Percentiles rank a stretch among this genome's conserved stretches.
phyloP scores from a whole-genome alignment of 2,888 invertebrate species.

The Eupithecia subfuscata region DNA sequence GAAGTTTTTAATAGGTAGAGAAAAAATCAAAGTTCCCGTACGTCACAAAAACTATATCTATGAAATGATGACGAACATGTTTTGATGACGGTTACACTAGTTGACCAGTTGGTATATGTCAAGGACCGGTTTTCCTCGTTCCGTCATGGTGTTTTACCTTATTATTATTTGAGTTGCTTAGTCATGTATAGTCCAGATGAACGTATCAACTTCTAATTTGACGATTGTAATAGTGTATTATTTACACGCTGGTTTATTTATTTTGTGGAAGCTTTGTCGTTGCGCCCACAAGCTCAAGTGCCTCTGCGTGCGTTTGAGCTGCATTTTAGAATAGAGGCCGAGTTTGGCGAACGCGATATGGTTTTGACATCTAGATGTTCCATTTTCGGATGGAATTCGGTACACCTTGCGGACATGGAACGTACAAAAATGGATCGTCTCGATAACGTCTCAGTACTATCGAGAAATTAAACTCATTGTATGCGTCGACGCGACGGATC shows the following conservation, averaged over 20 bases:
- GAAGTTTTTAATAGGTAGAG: background rate
- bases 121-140: slow-evolving; percentile 50
- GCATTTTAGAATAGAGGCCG: too few species aligned
- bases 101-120: slow-evolving; percentile 27
- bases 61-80: slow-evolving; percentile 50
- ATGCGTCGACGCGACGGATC: too few species aligned
- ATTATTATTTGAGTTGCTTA: slow-evolving; percentile 37
- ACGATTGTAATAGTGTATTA: background rate
- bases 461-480: too few species aligned
- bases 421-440: too few species aligned
- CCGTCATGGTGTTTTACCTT: slow-evolving; percentile 32
- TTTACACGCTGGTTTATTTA: background rate
- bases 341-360: too few species aligned
- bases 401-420: too few species aligned
- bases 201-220: background rate
- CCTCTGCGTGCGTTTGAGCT: too few species aligned
- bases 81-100: slow-evolving; percentile 47
- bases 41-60: slow-evolving; percentile 36
- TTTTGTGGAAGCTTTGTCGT: background rate
- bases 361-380: too few species aligned
- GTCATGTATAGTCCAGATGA: slow-evolving; percentile 3
- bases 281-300: background rate
- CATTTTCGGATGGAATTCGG: too few species aligned
- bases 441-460: too few species aligned
- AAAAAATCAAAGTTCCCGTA: slow-evolving; percentile 38